phyloP scores from a whole-genome alignment of 2,113 vertebrate species.

The Corythaixoides concolor region DNA sequence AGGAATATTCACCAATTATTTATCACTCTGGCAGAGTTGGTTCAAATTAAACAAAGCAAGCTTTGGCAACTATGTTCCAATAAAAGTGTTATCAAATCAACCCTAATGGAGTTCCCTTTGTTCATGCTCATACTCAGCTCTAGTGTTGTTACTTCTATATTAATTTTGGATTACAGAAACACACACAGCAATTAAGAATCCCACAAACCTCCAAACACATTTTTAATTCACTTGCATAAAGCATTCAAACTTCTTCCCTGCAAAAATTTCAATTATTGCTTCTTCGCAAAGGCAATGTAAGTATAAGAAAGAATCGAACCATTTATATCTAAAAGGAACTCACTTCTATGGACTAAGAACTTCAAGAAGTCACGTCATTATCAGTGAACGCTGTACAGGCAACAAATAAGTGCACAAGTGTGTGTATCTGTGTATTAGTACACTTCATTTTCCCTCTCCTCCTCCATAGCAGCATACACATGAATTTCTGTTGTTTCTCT shows the following conservation, averaged over 20 bases:
- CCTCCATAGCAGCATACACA: not conserved
- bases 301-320: not conserved
- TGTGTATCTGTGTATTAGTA: not conserved
- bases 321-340: not conserved
- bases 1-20: not conserved
- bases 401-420: not conserved
- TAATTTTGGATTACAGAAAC: not conserved
- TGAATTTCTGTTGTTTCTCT: not conserved
- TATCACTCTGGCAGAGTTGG: not conserved
- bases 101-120: not conserved
- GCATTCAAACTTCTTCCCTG: not conserved
- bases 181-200: not conserved
- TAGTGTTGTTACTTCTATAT: not conserved
- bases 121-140: not conserved
- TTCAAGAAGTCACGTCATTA: not conserved
- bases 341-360: not conserved
- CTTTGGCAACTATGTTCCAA: not conserved
- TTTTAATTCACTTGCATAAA: not conserved
- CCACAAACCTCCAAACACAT: not conserved
- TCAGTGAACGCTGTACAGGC: not conserved
- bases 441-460: not conserved
- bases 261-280: not conserved
- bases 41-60: not conserved
- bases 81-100: not conserved
- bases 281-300: not conserved